phyloP scores from a whole-genome alignment of 2,113 vertebrate species.

The Lathamus discolor region DNA sequence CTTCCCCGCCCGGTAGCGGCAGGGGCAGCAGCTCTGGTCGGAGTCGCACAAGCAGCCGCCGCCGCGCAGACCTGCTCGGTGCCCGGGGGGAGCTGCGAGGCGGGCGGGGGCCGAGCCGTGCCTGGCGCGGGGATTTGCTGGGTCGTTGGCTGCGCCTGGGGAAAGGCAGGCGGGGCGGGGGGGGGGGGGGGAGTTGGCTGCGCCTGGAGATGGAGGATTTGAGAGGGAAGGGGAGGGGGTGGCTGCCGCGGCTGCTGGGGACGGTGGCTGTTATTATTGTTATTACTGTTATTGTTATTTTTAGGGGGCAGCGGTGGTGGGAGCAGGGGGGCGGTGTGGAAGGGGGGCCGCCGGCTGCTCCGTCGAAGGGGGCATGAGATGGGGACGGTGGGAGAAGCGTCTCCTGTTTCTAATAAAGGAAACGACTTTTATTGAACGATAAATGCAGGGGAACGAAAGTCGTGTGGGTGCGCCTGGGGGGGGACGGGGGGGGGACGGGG shows the following conservation, averaged over 20 bases:
- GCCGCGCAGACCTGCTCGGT: conserved; percentile 37
- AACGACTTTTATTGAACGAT: conserved; percentile 45
- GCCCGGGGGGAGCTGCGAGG: not conserved
- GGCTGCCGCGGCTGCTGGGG: not conserved
- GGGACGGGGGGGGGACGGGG: no score
- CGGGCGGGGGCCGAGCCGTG: no score
- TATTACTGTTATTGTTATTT: conserved; percentile 19
- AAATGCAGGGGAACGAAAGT: conserved; percentile 20
- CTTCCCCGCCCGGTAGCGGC: conserved; percentile 22
- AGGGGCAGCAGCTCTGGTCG: not conserved
- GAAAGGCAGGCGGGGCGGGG: no score
- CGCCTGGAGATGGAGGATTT: no score
- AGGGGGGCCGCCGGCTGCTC: not conserved
- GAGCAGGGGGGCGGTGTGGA: not conserved
- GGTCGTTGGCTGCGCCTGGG: no score
- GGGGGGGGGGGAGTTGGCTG: no score
- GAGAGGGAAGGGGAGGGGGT: not conserved
- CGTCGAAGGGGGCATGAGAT: not conserved
- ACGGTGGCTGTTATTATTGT: conserved; percentile 21
- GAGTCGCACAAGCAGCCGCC: not conserved
- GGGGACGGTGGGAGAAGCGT: conserved; percentile 8
- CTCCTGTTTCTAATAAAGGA: conserved; percentile 55
- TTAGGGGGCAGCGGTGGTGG: not conserved
- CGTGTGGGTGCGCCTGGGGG: not conserved
- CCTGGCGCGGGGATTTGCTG: no score